phyloP scores from a whole-genome alignment of 2,113 vertebrate genomes.

The Otis tarda region DNA sequence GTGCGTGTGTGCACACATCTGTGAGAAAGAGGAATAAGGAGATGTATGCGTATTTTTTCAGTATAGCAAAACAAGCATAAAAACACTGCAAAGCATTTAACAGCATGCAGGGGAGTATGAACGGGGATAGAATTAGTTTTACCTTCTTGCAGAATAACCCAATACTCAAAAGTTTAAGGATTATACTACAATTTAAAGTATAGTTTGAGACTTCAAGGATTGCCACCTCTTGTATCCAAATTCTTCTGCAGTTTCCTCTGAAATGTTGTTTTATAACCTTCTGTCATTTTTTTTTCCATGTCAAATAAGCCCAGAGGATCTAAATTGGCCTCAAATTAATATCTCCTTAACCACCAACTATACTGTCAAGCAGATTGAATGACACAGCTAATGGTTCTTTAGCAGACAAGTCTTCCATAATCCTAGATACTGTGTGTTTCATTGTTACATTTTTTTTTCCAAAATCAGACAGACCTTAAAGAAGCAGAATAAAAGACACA shows the following conservation, averaged over 20 bases:
- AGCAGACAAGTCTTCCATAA: neutral
- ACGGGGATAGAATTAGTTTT: neutral
- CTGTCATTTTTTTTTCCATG: neutral
- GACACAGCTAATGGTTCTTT: neutral
- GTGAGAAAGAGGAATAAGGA: neutral
- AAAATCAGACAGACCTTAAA: conserved; percentile 7
- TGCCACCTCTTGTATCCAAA: neutral
- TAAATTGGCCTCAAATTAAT: neutral
- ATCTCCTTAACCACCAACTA: neutral
- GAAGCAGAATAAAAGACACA: conserved; percentile 2
- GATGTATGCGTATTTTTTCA: accelerated
- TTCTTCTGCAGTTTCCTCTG: neutral
- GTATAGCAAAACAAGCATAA: neutral
- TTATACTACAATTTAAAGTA: neutral
- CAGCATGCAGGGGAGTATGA: neutral
- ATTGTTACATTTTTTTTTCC: neutral
- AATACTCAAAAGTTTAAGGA: neutral
- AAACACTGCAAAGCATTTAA: neutral
- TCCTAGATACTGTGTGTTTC: neutral
- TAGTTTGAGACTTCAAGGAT: neutral
- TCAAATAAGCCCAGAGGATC: neutral
- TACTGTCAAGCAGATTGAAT: neutral
- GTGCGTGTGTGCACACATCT: accelerated
- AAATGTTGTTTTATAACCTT: neutral
- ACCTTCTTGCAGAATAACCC: neutral